These are phyloP conservation scores for Megaleporinus macrocephalus DNA, from an alignment of 2,113 vertebrate species.

Conservation along the genomic window DNA sequence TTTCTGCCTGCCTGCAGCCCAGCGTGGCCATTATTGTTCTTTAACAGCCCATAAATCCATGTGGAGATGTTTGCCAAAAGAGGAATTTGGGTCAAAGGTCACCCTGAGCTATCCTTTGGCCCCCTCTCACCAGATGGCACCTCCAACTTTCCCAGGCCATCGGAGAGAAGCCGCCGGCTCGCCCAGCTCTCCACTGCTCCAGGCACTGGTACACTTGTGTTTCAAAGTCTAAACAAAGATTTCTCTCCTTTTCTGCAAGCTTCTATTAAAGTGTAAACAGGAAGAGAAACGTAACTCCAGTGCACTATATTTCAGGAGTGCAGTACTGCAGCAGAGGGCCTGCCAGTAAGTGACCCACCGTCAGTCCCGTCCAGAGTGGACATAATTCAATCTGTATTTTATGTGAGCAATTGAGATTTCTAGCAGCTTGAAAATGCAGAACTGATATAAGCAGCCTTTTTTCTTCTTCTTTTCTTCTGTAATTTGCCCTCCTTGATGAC, in stretches of 20 bases:
- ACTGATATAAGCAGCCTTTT: slow-evolving; percentile 26
- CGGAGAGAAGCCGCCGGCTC: slow-evolving; percentile 55
- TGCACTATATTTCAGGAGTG: slow-evolving; percentile 19
- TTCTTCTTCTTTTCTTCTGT: slow-evolving; percentile 16
- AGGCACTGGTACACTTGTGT: slow-evolving; percentile 53
- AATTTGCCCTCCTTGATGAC: slow-evolving; percentile 54
- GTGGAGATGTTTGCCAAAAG: slow-evolving; percentile 78
- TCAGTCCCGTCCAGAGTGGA: slow-evolving; percentile 1
- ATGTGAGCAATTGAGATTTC: background rate
- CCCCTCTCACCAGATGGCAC: slow-evolving; percentile 79
- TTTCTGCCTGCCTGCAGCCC: slow-evolving; percentile 40
- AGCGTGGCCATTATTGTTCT: slow-evolving; percentile 72
- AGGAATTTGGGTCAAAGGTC: slow-evolving; percentile 80
- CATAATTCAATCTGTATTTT: slow-evolving; percentile 10
- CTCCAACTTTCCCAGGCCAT: slow-evolving; percentile 81
- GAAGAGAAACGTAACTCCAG: slow-evolving; percentile 62
- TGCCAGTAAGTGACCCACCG: slow-evolving; percentile 21
- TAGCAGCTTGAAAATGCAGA: background rate
- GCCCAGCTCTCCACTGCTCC: slow-evolving; percentile 52
- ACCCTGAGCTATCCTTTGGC: slow-evolving; percentile 70
- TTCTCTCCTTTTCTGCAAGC: slow-evolving; percentile 65
- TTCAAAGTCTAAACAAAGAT: slow-evolving; percentile 61
- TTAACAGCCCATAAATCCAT: slow-evolving; percentile 77
- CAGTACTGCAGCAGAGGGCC: slow-evolving; percentile 31
- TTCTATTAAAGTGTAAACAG: slow-evolving; percentile 66